phyloP scores from a whole-genome alignment of 2,888 invertebrate genomes.

The Ornithoptera alexandrae region DNA sequence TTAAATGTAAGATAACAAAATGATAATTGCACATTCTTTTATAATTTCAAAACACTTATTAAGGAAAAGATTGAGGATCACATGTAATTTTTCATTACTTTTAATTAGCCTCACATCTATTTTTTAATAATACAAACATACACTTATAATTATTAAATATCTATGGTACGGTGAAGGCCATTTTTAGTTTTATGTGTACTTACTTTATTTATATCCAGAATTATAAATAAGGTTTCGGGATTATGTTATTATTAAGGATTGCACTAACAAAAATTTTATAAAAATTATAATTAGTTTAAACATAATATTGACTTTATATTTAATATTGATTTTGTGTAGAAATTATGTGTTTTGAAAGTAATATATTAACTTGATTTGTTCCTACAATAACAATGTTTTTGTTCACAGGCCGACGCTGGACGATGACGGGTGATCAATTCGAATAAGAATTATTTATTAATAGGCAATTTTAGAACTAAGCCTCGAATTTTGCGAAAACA shows the following conservation, averaged over 20 bases:
- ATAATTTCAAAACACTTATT: not conserved
- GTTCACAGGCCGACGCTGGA: conserved; percentile 48
- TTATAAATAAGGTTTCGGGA: not conserved
- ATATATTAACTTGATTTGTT: conserved; percentile 5
- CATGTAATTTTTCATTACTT: not conserved
- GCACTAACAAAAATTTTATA: too few species aligned
- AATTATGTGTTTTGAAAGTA: not conserved
- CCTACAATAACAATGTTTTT: conserved; percentile 31
- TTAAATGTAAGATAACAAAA: conserved; percentile 24
- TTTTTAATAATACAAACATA: not conserved
- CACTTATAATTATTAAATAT: not conserved
- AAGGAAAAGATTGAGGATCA: not conserved
- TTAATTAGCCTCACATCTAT: not conserved
- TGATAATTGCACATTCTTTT: conserved; percentile 13
- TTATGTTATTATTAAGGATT: too few species aligned
- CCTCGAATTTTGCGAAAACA: conserved; percentile 13
- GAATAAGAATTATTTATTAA: conserved; percentile 27
- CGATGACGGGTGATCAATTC: conserved; percentile 39
- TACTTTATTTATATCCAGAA: not conserved
- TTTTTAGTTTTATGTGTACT: not conserved
- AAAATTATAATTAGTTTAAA: too few species aligned
- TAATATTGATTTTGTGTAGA: too few species aligned
- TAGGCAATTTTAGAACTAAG: conserved; percentile 26
- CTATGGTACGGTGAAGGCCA: not conserved
- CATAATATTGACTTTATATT: too few species aligned